Percentiles rank a stretch among this genome's conserved stretches.
Conservation (phyloP, 2,888 invertebrate species). For the Silvanus unidentatus region DNA sequence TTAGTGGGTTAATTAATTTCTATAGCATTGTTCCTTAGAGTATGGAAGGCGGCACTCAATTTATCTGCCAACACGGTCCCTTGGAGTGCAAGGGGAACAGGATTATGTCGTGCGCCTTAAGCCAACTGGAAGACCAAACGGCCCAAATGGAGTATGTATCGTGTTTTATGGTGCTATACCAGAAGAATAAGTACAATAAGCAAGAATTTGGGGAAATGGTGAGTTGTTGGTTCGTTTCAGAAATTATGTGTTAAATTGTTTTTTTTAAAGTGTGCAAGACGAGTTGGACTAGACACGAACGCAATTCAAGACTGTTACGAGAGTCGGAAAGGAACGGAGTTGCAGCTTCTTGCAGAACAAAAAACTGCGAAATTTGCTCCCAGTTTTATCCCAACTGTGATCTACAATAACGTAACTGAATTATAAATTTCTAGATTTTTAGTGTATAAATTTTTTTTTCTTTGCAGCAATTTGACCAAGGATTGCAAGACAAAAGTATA, state of each 20-base stretch:
- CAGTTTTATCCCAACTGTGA: constrained; percentile 51
- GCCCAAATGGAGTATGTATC: constrained; percentile 37
- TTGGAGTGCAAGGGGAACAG: constrained; percentile 58
- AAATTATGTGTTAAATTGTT: constrained; percentile 3
- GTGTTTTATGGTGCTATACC: constrained; percentile 39
- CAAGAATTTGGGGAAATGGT: constrained; percentile 30
- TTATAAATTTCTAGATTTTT: background rate
- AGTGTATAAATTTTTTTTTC: constrained; percentile 6
- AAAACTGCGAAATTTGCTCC: constrained; percentile 45
- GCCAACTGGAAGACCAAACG: constrained; percentile 39
- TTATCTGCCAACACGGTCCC: constrained; percentile 58
- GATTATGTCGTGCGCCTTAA: constrained; percentile 57
- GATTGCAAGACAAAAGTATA: constrained; percentile 45
- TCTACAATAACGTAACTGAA: constrained; percentile 48
- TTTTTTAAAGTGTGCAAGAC: constrained; percentile 44
- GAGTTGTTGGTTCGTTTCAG: no score
- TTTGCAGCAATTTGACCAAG: constrained; percentile 29
- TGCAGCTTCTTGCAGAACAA: constrained; percentile 50
- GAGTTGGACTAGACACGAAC: constrained; percentile 40
- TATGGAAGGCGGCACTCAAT: constrained; percentile 23
- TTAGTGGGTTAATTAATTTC: background rate
- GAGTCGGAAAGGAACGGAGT: constrained; percentile 41
- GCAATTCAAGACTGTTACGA: constrained; percentile 42
- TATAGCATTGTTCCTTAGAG: constrained; percentile 25
- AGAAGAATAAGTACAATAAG: constrained; percentile 17